Conservation (phyloP, 2,113 vertebrate species). For the Climacteris rufus region DNA sequence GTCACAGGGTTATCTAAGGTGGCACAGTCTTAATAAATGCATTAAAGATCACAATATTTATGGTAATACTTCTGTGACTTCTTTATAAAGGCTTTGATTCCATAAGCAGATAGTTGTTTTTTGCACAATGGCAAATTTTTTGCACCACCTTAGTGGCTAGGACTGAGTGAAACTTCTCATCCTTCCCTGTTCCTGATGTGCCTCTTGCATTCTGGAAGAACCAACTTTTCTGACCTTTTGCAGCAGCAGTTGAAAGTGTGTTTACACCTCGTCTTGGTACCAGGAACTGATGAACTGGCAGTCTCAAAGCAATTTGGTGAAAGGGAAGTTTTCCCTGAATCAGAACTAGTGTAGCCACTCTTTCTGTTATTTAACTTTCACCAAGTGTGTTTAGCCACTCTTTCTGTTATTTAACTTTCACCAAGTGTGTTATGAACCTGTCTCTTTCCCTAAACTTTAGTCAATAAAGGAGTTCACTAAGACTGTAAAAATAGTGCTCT, state of each 20-base stretch:
- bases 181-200: background rate
- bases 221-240: background rate
- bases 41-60: background rate
- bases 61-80: background rate
- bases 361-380: background rate
- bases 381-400: background rate
- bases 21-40: background rate
- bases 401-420: background rate
- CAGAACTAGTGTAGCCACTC: background rate
- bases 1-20: background rate
- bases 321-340: background rate
- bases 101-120: background rate
- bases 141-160: background rate
- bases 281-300: background rate
- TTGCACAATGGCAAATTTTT: background rate
- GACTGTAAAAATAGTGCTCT: background rate
- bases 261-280: background rate
- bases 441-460: background rate
- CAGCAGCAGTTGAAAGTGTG: background rate
- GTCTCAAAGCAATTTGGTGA: background rate
- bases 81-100: background rate
- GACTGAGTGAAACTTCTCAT: background rate
- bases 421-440: background rate
- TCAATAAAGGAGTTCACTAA: too few species aligned
- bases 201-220: background rate